Conservation (phyloP, 2,888 invertebrate species). For the Aporophyla nigra region DNA sequence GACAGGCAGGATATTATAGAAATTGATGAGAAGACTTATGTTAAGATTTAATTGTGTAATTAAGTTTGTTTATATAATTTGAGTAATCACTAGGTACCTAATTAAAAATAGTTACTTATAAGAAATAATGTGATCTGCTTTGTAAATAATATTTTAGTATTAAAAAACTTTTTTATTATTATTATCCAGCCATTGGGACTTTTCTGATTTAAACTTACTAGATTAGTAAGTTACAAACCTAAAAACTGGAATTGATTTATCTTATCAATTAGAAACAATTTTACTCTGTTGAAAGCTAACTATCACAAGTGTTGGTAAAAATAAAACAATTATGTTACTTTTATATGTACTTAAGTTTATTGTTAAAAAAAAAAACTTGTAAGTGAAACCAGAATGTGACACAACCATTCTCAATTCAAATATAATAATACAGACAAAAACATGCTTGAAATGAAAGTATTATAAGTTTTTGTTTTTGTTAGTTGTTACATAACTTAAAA, state of each 20-base stretch:
- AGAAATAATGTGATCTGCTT: slow-evolving; percentile 37
- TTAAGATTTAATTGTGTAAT: slow-evolving; percentile 77
- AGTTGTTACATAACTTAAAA: neutral
- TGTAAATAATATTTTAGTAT: neutral
- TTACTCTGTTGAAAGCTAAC: neutral
- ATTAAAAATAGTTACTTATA: slow-evolving; percentile 18
- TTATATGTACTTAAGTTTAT: slow-evolving; percentile 28
- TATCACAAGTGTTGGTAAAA: slow-evolving; percentile 17
- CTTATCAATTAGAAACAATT: neutral
- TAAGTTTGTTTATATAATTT: neutral
- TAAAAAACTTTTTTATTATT: neutral
- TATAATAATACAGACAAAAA: slow-evolving; percentile 18
- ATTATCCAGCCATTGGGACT: neutral
- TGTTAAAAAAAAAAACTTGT: slow-evolving; percentile 3
- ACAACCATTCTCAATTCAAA: slow-evolving; percentile 16
- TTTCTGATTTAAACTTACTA: neutral
- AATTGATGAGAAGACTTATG: slow-evolving; percentile 87
- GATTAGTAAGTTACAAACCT: neutral
- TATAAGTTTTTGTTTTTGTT: slow-evolving; percentile 33
- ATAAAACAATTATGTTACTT: slow-evolving; percentile 12
- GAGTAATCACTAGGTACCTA: slow-evolving; percentile 25
- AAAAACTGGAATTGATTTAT: neutral
- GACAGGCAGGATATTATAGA: slow-evolving; percentile 88
- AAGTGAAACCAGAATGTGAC: neutral
- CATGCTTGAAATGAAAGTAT: neutral